A percentile compares a stretch with the other conserved stretches of the same genome.
These are phyloP conservation scores for Toxotes jaculatrix DNA, from an alignment of 2,113 vertebrate genomes.

Conservation along the genomic window DNA sequence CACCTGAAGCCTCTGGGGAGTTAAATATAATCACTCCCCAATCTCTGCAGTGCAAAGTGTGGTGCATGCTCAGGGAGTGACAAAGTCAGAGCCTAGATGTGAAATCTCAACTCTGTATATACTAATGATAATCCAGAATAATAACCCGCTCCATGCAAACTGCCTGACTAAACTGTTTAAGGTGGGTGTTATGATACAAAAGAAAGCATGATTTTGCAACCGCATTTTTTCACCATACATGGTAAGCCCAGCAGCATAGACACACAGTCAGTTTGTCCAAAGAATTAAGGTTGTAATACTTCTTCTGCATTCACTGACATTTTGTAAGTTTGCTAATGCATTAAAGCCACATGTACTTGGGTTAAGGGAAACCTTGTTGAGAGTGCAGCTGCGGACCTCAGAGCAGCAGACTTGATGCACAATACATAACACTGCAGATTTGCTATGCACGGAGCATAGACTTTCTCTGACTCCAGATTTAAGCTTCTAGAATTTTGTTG, in stretches of 20 bases:
- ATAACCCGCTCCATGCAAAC: not conserved
- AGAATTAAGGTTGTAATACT: not conserved
- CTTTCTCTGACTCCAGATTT: not conserved
- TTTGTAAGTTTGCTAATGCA: not conserved
- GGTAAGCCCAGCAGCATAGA: not conserved
- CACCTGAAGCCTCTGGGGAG: not conserved
- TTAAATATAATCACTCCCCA: not conserved
- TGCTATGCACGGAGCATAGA: not conserved
- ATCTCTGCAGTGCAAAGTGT: not conserved
- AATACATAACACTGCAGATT: not conserved
- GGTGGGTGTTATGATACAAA: not conserved
- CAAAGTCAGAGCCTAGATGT: not conserved
- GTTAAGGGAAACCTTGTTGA: not conserved
- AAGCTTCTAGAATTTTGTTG: not conserved
- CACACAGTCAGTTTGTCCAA: not conserved
- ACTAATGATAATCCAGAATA: not conserved
- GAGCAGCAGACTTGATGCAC: not conserved
- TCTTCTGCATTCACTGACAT: not conserved
- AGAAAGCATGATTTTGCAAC: not conserved
- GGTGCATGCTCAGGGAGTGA: not conserved
- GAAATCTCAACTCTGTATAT: conserved; percentile 18
- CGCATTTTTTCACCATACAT: not conserved
- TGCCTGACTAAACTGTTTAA: not conserved
- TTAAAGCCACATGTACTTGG: not conserved
- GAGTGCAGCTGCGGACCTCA: not conserved